Evolutionary conservation across 2,113 vertebrate species (phyloP), one percentile per base, ranked within the genome.

Genomic region (Hippoglossus stenolepis): DNA sequence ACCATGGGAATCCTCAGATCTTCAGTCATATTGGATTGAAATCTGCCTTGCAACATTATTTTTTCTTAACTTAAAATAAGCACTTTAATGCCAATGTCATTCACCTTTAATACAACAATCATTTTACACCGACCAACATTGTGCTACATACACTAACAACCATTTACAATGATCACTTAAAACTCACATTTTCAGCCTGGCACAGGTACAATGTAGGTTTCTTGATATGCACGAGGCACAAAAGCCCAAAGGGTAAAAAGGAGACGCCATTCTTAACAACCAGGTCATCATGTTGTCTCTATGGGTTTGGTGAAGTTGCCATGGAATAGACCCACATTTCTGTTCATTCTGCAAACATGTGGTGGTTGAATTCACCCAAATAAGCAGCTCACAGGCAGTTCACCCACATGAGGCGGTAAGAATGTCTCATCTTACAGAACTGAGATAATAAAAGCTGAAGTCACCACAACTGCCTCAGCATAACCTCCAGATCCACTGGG

Each of bases 201-300:
- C 40, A 12, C 40, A 40, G 9, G 40, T 40, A 38, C 40, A 10
- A 40, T 10, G 3, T 2, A 17, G 45, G 45, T 47, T 15, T 47
- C 43, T 45, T 45, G 10, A 13, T 3, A 14, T 2, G 4, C 13
- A 15, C 31, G 13, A 35, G 4, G 9, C 9, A 53, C 45, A 9
- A 47, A 26, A 15, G 7, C 67, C 67, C 2, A 8, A 12, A 5
- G 4, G 35, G 18, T 10, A 8, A 21, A 38, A 53, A 63, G 6
- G 31, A 14, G n/a, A 51, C 66, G 43, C 49, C 73, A 24, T 75
- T 23, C 53, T 45, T 17, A 40, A 67, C 64, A n/a, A 53, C 43
- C 28, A 31, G 38, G 9, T 43, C 40, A 35, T 35, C 54, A 24
- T 38, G 12, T n/a, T 61, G 17, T 26, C 28, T 15, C 26, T 38